Base-by-base conservation (phyloP, 2,888 invertebrate genomes). In the Sphaeridia pumilis region DNA sequence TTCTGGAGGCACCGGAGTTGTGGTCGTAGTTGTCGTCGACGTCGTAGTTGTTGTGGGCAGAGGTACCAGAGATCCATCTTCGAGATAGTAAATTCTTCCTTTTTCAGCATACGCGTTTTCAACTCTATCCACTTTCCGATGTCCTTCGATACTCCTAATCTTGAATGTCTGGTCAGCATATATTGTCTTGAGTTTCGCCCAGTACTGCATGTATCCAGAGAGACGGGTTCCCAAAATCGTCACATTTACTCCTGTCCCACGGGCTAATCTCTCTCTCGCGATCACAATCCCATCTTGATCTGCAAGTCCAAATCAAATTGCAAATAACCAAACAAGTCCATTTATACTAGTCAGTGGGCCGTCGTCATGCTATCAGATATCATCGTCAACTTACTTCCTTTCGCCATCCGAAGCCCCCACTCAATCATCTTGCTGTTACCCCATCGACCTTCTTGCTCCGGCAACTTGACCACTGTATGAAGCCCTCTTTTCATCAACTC, bases 241-340 rank as follows among this genome's bases (percentile, higher is more conserved):
- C 0, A 87, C 84, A 69, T 88, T 87, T 47, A 86, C 80, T 2
- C 82, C 86, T 0, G 87, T 87, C 25, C 84, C 87, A 3, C 84
- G 82, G 68, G 81, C 79, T 51, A 88, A 71, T 66, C 76, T 77
- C 56, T 81, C 76, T 67, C 80, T 78, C 20, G 83, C 75, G 20
- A 60, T 59, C 55, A 62, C 57, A 25, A 59, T 58, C 24, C 59
- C 61, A 14, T 59, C 58, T 53, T 60, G 61, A 4, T 58, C 63
- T 64, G 52, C 1, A n/a, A n/a, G n/a, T n/a, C n/a, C n/a, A n/a
- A n/a, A n/a, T n/a, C n/a, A n/a, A n/a, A n/a, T n/a, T n/a, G n/a
- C n/a, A n/a, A n/a, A n/a, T n/a, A n/a, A n/a, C n/a, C n/a, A n/a
- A n/a, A n/a, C n/a, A n/a, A 17, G 17, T 17, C 41, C 20, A 41